phyloP scores from a whole-genome alignment of 2,797 vertebrate species.

The Balearica regulorum region DNA sequence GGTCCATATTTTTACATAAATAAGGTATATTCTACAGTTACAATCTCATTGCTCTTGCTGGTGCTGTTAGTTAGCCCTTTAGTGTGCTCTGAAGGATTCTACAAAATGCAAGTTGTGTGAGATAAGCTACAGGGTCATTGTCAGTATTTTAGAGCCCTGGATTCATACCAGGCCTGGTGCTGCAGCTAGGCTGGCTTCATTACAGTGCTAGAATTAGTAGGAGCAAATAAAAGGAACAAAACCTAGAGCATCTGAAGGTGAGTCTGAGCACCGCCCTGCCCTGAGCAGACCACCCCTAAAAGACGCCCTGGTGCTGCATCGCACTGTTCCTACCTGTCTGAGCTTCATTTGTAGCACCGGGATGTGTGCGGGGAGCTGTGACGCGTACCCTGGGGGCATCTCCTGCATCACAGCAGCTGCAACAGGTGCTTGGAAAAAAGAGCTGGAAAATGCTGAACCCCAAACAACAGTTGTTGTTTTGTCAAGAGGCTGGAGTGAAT shows the following conservation, averaged over 20 bases:
- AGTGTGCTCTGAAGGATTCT: neutral
- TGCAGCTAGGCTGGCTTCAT: neutral
- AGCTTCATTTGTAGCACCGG: neutral
- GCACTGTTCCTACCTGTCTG: rapidly evolving
- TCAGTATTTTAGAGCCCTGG: neutral
- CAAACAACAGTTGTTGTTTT: constrained; percentile 49
- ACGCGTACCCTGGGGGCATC: neutral
- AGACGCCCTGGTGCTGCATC: neutral
- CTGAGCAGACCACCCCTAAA: neutral
- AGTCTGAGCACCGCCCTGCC: neutral
- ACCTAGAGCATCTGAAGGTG: neutral
- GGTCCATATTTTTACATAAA: neutral
- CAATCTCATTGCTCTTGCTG: neutral
- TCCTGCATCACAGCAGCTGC: neutral
- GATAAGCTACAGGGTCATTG: neutral
- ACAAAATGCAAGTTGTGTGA: neutral
- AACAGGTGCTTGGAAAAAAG: neutral
- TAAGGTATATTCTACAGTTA: neutral
- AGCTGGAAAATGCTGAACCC: constrained; percentile 32
- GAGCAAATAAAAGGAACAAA: neutral
- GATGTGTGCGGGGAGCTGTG: neutral
- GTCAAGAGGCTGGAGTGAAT: constrained; percentile 50
- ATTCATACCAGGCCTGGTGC: neutral
- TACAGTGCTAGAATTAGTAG: neutral
- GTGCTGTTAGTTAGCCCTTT: neutral